Percentiles rank a stretch among this genome's conserved stretches.
These are phyloP conservation scores for Orthosia gracilis DNA, from an alignment of 2,888 invertebrate species.

Conservation along the genomic window DNA sequence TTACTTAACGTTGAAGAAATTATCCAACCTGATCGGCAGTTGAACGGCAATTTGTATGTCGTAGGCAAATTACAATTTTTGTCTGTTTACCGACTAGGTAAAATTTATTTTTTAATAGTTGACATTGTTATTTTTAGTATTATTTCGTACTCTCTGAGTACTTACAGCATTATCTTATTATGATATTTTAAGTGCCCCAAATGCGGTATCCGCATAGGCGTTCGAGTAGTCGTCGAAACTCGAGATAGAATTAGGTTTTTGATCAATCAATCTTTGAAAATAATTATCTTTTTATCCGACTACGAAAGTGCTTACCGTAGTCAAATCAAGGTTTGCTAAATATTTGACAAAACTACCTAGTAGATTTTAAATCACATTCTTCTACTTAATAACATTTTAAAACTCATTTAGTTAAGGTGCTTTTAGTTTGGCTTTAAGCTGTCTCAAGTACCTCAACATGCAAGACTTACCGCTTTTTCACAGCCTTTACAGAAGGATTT, in stretches of 20 bases:
- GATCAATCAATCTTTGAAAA: neutral
- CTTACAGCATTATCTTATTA: slow-evolving; percentile 17
- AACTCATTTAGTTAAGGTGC: neutral
- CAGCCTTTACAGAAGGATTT: neutral
- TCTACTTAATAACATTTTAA: neutral
- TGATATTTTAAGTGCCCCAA: slow-evolving; percentile 8
- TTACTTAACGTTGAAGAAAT: neutral
- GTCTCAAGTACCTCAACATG: neutral
- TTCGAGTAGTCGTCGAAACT: slow-evolving; percentile 17
- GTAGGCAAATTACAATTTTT: slow-evolving; percentile 9
- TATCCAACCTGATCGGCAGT: neutral
- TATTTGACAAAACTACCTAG: neutral
- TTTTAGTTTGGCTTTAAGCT: slow-evolving; percentile 5
- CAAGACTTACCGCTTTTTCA: neutral
- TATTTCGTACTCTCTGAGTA: slow-evolving; percentile 25
- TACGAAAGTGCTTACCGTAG: neutral
- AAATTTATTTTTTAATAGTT: slow-evolving; percentile 10
- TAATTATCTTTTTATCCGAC: neutral
- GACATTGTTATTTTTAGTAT: slow-evolving; percentile 29
- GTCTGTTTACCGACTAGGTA: slow-evolving; percentile 25
- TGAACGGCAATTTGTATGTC: neutral
- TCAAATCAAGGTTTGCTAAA: neutral
- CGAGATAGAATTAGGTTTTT: slow-evolving; percentile 11
- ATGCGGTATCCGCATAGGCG: slow-evolving; percentile 25
- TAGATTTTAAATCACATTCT: neutral